Conservation (phyloP, 2,888 invertebrate genomes). For the Philereme transversata region DNA sequence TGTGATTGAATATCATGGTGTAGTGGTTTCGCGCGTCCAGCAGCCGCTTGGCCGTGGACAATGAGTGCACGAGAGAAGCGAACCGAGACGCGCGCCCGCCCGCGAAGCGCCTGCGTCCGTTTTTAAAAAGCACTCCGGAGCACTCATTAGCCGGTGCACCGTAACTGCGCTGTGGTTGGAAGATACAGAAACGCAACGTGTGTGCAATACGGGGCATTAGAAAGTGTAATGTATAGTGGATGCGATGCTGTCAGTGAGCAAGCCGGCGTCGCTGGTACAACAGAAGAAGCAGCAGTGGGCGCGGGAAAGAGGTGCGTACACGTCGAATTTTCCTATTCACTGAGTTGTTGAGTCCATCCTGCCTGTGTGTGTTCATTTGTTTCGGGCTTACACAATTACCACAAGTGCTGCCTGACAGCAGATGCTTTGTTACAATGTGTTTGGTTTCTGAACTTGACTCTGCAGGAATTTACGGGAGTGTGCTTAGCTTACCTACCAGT, state of each 20-base stretch:
- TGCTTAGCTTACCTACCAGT: neutral
- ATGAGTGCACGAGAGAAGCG: slow-evolving; percentile 77
- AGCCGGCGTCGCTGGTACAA: slow-evolving; percentile 88
- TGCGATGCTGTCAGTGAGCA: slow-evolving; percentile 81
- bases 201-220: slow-evolving; percentile 77
- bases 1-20: slow-evolving; percentile 51
- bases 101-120: slow-evolving; percentile 64
- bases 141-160: slow-evolving; percentile 77
- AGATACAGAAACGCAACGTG: slow-evolving; percentile 69
- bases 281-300: slow-evolving; percentile 97
- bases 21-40: slow-evolving; percentile 56
- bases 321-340: slow-evolving; percentile 34
- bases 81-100: slow-evolving; percentile 69
- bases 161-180: slow-evolving; percentile 69
- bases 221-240: slow-evolving; percentile 78
- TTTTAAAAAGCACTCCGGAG: slow-evolving; percentile 69
- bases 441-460: slow-evolving; percentile 3
- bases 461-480: neutral
- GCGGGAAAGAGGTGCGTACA: slow-evolving; percentile 91
- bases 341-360: slow-evolving; percentile 29
- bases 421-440: slow-evolving; percentile 2
- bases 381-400: slow-evolving; percentile 9
- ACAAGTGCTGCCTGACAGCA: neutral
- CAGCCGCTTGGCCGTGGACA: slow-evolving; percentile 59
- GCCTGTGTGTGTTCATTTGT: slow-evolving; percentile 14